Base-by-base conservation (phyloP, 2,113 vertebrate species). In the Microcebus tavaratra region DNA sequence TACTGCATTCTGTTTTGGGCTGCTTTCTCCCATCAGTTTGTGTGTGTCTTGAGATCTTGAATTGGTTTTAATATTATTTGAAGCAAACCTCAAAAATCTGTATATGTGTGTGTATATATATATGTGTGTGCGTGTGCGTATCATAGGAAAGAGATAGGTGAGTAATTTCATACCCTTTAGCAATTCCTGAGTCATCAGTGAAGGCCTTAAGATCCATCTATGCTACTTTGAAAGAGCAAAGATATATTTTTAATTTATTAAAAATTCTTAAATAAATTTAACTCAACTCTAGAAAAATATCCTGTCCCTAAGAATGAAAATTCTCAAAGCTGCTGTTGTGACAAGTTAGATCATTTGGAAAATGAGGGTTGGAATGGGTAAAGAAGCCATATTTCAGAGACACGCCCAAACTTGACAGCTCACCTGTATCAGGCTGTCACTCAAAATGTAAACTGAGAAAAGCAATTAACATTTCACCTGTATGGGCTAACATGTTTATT, bases 401-500 rank as follows among this genome's bases (percentile, higher is more conserved):
- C 88, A 94, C 36, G 3, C 94, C 96, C 68, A 88, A 76, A 96
- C 88, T 94, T 96, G 95, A 96, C 94, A 96, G 88, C 82, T 95
- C 67, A 91, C 94, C 90, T 96, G 57, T 97, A 86, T 95, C 53
- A n/a, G 53, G 70, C 94, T 97, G 93, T 97, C 98, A 95, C 91
- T 98, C 94, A 98, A 94, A 96, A 92, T 95, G 96, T 95, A 97
- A 97, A 97, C 92, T 45, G 61, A 97, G 82, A 94, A 96, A 97
- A 97, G 72, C 55, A 96, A 97, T 96, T 91, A 97, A 98, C 95
- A 96, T 90, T 96, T 97, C 88, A 97, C 92, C 90, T 97, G 50
- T 94, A 80, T 91, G 73, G 76, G 91, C 92, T 92, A 96, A 75
- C 57, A 96, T 97, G 85, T 96, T 98, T 98, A 97, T 96, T 98